Percentiles rank a stretch among this genome's conserved stretches.
Conservation (phyloP, 2,888 invertebrate species). For the Mermis nigrescens region DNA sequence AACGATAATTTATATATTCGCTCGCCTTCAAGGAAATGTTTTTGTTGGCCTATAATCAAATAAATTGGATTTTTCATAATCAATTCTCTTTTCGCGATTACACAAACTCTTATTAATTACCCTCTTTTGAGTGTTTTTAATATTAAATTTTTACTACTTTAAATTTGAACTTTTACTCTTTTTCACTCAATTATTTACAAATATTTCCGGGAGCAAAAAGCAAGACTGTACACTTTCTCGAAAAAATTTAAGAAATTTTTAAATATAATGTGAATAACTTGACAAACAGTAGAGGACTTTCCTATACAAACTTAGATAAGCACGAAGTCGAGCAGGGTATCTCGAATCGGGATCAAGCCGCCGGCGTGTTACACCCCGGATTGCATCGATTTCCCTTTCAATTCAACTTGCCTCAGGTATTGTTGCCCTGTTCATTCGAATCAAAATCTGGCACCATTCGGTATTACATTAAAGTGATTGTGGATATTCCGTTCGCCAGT, state of each 20-base stretch:
- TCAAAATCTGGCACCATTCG: slow-evolving; percentile 52
- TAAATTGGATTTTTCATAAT: too few species aligned
- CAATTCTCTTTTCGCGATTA: too few species aligned
- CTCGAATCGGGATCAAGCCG: too few species aligned
- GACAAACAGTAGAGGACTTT: neutral
- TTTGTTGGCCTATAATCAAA: too few species aligned
- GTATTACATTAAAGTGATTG: slow-evolving; percentile 48
- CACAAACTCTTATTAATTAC: too few species aligned
- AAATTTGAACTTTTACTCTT: too few species aligned
- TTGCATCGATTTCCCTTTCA: slow-evolving; percentile 50
- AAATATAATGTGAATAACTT: neutral
- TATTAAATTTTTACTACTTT: too few species aligned
- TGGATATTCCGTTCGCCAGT: slow-evolving; percentile 56
- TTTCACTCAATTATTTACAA: too few species aligned
- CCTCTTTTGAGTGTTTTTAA: too few species aligned
- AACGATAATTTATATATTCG: too few species aligned
- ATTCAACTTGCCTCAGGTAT: slow-evolving; percentile 52
- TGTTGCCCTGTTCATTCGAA: slow-evolving; percentile 55
- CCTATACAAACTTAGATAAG: slow-evolving; percentile 12
- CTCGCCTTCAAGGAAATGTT: neutral
- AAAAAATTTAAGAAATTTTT: neutral
- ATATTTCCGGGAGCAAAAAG: neutral
- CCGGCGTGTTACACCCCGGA: slow-evolving; percentile 52
- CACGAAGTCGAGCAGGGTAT: slow-evolving; percentile 41
- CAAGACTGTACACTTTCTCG: too few species aligned